Evolutionary conservation across 2,888 invertebrate genomes (phyloP).

Genomic region (Ormyrus labotus): DNA sequence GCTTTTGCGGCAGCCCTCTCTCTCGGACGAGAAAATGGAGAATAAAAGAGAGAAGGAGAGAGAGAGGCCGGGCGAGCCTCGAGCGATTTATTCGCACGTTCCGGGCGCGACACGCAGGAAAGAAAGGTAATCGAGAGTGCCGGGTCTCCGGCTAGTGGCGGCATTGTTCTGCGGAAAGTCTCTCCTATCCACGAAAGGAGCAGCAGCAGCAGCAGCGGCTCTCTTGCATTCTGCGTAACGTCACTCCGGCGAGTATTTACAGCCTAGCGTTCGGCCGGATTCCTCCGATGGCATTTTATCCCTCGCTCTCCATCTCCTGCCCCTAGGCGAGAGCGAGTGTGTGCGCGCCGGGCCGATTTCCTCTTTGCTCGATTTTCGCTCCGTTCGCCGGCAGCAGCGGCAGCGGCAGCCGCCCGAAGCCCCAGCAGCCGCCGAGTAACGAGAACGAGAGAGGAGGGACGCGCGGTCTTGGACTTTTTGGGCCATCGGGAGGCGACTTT

Average conservation of each 20-base stretch:
- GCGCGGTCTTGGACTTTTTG: too few species aligned
- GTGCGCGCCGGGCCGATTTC: slow-evolving; percentile 66
- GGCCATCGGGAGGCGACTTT: neutral
- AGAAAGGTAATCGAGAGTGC: slow-evolving; percentile 57
- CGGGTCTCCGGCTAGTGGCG: neutral
- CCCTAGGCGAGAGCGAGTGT: slow-evolving; percentile 39
- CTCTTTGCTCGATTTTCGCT: slow-evolving; percentile 60
- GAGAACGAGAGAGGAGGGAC: slow-evolving; percentile 33
- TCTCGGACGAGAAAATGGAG: slow-evolving; percentile 4
- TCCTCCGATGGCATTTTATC: slow-evolving; percentile 68
- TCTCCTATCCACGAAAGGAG: slow-evolving; percentile 49
- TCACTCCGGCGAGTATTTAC: slow-evolving; percentile 72
- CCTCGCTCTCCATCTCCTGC: slow-evolving; percentile 42
- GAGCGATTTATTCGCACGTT: slow-evolving; percentile 57
- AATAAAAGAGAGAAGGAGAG: neutral
- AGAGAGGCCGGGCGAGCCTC: neutral
- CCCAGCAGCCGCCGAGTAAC: slow-evolving; percentile 43
- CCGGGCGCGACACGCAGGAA: slow-evolving; percentile 37
- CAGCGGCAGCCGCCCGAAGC: too few species aligned
- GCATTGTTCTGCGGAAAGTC: slow-evolving; percentile 63
- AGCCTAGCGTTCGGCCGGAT: slow-evolving; percentile 67
- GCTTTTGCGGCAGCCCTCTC: neutral
- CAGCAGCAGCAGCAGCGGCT: slow-evolving; percentile 48
- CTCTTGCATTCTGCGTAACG: slow-evolving; percentile 68
- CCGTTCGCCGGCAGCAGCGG: neutral